phyloP scores from a whole-genome alignment of 2,888 invertebrate genomes.

The Monochamus alternatus region DNA sequence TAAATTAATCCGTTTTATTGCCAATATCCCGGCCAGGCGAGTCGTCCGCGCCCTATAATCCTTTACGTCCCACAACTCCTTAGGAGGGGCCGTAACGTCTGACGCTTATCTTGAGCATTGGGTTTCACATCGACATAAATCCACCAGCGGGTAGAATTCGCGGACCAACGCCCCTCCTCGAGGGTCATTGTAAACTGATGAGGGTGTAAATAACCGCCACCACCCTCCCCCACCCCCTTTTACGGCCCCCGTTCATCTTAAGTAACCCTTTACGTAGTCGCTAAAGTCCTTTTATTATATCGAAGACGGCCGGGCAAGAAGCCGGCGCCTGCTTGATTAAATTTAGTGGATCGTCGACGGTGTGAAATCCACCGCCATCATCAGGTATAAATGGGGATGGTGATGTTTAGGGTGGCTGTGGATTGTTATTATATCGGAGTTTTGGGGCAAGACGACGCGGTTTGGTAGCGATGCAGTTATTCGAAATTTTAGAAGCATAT shows the following conservation, averaged over 20 bases:
- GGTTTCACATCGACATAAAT: slow-evolving; percentile 67
- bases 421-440: slow-evolving; percentile 57
- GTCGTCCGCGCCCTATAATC: slow-evolving; percentile 47
- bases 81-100: slow-evolving; percentile 46
- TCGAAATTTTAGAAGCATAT: too few species aligned
- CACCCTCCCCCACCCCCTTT: slow-evolving; percentile 57
- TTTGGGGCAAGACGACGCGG: slow-evolving; percentile 47
- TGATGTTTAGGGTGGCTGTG: slow-evolving; percentile 47
- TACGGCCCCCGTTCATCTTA: slow-evolving; percentile 65
- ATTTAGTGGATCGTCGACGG: slow-evolving; percentile 51
- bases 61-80: slow-evolving; percentile 47
- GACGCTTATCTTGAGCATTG: slow-evolving; percentile 60
- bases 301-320: slow-evolving; percentile 62
- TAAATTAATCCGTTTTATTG: slow-evolving; percentile 42
- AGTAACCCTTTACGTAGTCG: slow-evolving; percentile 66
- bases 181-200: slow-evolving; percentile 81
- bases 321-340: slow-evolving; percentile 56
- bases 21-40: slow-evolving; percentile 50
- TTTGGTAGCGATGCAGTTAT: too few species aligned
- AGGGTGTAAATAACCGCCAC: slow-evolving; percentile 76
- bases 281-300: slow-evolving; percentile 68
- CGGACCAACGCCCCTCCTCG: slow-evolving; percentile 51
- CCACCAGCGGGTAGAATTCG: slow-evolving; percentile 57
- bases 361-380: slow-evolving; percentile 54
- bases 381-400: slow-evolving; percentile 56